phyloP scores from a whole-genome alignment of 2,888 invertebrate species.

The Agapostemon virescens region DNA sequence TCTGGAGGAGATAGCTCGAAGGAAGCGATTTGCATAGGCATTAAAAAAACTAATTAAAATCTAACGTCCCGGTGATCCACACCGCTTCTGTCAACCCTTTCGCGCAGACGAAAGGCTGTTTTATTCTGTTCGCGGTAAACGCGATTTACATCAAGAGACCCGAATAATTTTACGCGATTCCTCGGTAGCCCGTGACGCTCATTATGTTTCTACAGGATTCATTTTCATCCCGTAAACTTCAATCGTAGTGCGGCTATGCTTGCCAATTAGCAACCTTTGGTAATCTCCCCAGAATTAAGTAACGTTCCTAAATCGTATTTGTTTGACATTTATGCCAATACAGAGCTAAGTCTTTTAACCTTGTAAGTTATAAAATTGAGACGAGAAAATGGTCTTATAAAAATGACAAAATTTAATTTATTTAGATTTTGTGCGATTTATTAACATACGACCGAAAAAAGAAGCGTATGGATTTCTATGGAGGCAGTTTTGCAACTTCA shows the following conservation, averaged over 20 bases:
- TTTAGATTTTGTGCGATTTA: too few relatives aligned
- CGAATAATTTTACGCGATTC: conserved; percentile 25
- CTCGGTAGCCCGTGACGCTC: not conserved
- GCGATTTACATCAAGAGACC: not conserved
- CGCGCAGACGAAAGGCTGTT: conserved; percentile 2
- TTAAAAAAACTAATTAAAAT: conserved; percentile 72
- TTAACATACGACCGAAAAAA: too few relatives aligned
- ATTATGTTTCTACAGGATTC: not conserved
- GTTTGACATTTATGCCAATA: too few relatives aligned
- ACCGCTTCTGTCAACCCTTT: conserved; percentile 11
- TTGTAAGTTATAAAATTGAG: too few relatives aligned
- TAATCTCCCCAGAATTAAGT: too few relatives aligned
- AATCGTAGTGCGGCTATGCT: not conserved
- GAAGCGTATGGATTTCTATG: too few relatives aligned
- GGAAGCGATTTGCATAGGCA: conserved; percentile 71
- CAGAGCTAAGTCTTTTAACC: too few relatives aligned
- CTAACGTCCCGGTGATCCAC: conserved; percentile 33
- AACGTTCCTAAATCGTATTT: too few relatives aligned
- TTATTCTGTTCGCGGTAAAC: conserved; percentile 23
- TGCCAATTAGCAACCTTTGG: too few relatives aligned
- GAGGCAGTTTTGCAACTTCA: too few relatives aligned
- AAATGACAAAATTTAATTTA: too few relatives aligned
- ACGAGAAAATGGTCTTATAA: too few relatives aligned
- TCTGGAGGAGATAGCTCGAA: conserved; percentile 44
- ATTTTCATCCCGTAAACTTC: not conserved